Evolutionary conservation across 2,113 vertebrate species (phyloP).

Genomic region (Caranx melampygus): DNA sequence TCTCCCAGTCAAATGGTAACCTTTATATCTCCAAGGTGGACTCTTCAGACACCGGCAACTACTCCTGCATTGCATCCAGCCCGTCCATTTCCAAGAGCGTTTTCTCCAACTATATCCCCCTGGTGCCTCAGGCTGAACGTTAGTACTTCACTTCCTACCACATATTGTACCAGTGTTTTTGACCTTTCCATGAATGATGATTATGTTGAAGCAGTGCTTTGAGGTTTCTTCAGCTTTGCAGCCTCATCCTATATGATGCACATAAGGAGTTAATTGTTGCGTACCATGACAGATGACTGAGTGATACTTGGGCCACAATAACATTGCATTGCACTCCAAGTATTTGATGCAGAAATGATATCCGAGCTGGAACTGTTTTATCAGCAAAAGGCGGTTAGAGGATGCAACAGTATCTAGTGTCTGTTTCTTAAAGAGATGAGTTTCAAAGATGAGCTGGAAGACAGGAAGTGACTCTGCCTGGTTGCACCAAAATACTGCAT

Average conservation of each 20-base stretch:
- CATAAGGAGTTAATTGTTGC: too few species aligned
- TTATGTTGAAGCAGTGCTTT: background rate
- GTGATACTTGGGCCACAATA: background rate
- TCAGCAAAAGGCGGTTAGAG: background rate
- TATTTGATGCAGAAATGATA: background rate
- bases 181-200: background rate
- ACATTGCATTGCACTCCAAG: too few species aligned
- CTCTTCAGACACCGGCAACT: constrained; percentile 93
- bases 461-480: background rate
- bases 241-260: background rate
- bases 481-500: constrained; percentile 9
- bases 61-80: constrained; percentile 96
- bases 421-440: constrained; percentile 20
- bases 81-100: constrained; percentile 97
- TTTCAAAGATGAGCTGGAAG: background rate
- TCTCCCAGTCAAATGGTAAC: constrained; percentile 95
- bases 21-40: constrained; percentile 98
- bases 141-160: constrained; percentile 75
- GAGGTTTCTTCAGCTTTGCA: background rate
- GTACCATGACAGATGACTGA: background rate
- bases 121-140: constrained; percentile 91
- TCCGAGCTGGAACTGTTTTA: background rate
- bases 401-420: background rate
- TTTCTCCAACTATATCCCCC: constrained; percentile 97
- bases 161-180: background rate